Conservation (phyloP, 2,888 invertebrate species). For the Chouioia cunea region DNA sequence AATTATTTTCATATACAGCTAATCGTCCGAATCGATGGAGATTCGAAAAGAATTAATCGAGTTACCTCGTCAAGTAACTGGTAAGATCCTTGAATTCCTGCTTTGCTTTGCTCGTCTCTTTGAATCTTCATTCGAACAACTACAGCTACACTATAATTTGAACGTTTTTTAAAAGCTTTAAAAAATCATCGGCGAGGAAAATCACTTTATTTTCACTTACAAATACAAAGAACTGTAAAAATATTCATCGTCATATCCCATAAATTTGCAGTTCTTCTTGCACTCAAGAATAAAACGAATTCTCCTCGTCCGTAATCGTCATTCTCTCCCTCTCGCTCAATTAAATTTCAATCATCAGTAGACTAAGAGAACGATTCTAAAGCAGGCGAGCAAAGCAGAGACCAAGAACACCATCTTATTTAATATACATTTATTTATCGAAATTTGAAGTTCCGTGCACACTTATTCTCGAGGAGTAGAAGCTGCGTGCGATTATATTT, state of each 20-base stretch:
- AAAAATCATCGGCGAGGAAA: conserved; percentile 17
- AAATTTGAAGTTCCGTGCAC: conserved; percentile 13
- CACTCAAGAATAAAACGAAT: conserved; percentile 15
- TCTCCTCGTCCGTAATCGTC: conserved; percentile 5
- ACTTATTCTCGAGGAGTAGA: not conserved
- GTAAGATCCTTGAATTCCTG: conserved; percentile 11
- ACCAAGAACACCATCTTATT: conserved; percentile 26
- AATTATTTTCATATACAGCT: conserved; percentile 45
- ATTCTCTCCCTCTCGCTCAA: not conserved
- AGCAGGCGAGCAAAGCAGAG: conserved; percentile 19
- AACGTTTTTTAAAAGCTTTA: conserved; percentile 13
- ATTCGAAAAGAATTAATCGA: conserved; percentile 50
- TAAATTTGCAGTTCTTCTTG: conserved; percentile 31
- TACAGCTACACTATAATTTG: conserved; percentile 8
- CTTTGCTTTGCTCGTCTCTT: conserved; percentile 12
- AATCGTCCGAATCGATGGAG: conserved; percentile 54
- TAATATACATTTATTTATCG: conserved; percentile 28
- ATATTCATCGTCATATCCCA: conserved; percentile 11
- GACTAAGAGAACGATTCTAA: conserved; percentile 6
- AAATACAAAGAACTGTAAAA: conserved; percentile 32
- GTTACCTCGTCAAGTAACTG: conserved; percentile 8
- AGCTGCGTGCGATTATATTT: not conserved
- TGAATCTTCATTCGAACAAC: not conserved
- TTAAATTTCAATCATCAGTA: not conserved
- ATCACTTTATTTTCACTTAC: conserved; percentile 15